Evolutionary conservation across 2,797 vertebrate genomes (phyloP).

Genomic region (Coregonus sp.): DNA sequence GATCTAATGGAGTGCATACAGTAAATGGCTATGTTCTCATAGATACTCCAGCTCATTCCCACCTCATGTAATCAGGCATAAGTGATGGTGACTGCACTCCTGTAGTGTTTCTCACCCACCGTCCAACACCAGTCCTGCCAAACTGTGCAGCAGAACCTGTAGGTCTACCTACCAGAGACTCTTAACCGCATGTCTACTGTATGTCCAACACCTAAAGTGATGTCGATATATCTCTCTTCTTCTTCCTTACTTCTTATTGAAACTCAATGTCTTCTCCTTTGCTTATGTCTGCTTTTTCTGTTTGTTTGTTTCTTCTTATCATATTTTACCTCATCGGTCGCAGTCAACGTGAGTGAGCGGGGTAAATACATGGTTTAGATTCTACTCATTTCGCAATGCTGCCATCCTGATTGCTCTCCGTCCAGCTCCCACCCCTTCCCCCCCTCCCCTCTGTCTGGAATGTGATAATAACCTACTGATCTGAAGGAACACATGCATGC

Average conservation of each 20-base stretch:
- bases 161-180: not conserved
- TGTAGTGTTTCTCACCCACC: slow-evolving; percentile 36
- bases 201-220: slow-evolving; percentile 56
- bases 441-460: slow-evolving; percentile 52
- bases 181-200: slow-evolving; percentile 51
- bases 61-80: slow-evolving; percentile 76
- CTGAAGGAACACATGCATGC: slow-evolving; percentile 77
- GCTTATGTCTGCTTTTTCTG: slow-evolving; percentile 78
- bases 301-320: slow-evolving; percentile 83
- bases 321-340: slow-evolving; percentile 81
- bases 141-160: slow-evolving; percentile 23
- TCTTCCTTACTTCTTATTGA: slow-evolving; percentile 72
- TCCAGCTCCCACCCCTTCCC: slow-evolving; percentile 4
- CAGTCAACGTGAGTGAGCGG: slow-evolving; percentile 99
- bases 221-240: slow-evolving; percentile 66
- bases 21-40: slow-evolving; percentile 52
- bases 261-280: slow-evolving; percentile 80
- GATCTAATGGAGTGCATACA: slow-evolving; percentile 66
- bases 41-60: slow-evolving; percentile 62
- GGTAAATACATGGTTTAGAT: slow-evolving; percentile 93
- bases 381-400: slow-evolving; percentile 71
- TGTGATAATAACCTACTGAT: slow-evolving; percentile 62
- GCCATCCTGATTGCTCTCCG: slow-evolving; percentile 60
- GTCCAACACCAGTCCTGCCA: slow-evolving; percentile 33
- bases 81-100: slow-evolving; percentile 74